These are phyloP conservation scores for Hydractinia echinata DNA, from an alignment of 30 jellyfish, hydroid and myxozoan genomes.

Conservation along the genomic window DNA sequence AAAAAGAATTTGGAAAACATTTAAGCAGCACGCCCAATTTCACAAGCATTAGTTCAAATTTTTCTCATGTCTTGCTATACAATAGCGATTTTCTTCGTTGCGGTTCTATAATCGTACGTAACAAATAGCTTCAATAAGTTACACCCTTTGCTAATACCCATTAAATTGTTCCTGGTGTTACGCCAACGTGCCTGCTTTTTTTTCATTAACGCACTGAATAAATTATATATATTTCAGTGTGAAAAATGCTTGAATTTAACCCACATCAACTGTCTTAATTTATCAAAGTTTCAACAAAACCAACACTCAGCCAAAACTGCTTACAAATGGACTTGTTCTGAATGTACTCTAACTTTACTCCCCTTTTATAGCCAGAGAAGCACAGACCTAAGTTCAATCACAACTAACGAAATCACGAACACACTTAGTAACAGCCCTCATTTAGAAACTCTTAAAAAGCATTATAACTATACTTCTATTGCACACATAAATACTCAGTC, in stretches of 20 bases:
- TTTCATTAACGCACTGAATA: no score
- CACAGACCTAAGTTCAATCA: background rate
- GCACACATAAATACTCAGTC: constrained; percentile 13
- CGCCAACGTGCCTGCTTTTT: no score
- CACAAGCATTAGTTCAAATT: no score
- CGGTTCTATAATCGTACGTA: no score
- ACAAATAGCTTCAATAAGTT: no score
- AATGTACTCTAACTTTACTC: background rate
- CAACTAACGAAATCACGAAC: background rate
- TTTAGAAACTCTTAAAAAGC: background rate
- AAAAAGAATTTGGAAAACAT: no score
- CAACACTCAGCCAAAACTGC: background rate
- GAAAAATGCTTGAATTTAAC: background rate
- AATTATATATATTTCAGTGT: no score
- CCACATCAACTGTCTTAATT: background rate
- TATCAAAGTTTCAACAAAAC: constrained; percentile 14
- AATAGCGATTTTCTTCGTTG: no score
- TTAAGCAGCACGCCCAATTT: no score
- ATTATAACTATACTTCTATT: background rate
- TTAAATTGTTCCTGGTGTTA: no score
- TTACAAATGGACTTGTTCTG: background rate
- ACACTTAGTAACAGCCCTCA: background rate
- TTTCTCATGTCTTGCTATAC: no score
- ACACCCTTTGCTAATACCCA: no score
- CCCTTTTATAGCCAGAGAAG: background rate